phyloP scores from a whole-genome alignment of 2,113 vertebrate species.

The Hyperoodon ampullatus region DNA sequence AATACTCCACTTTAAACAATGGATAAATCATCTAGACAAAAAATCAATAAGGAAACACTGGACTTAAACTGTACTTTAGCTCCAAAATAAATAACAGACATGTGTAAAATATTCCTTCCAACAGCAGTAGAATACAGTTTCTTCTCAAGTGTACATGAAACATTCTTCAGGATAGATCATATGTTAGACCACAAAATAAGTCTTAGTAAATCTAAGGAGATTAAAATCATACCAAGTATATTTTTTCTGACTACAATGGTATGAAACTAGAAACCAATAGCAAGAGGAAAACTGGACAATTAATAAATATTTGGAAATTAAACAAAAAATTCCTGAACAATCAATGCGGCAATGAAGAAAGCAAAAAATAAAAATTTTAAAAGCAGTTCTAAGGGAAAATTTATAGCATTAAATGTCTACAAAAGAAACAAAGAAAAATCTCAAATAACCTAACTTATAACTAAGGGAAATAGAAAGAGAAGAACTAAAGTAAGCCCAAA shows the following conservation, averaged over 20 bases:
- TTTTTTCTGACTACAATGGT: neutral
- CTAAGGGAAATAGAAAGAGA: neutral
- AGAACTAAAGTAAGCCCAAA: neutral
- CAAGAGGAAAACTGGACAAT: neutral
- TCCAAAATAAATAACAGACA: neutral
- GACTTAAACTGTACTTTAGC: neutral
- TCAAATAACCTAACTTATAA: neutral
- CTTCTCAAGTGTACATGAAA: neutral
- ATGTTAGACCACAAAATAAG: neutral
- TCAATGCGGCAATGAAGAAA: neutral
- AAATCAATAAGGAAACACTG: neutral
- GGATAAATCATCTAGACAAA: neutral
- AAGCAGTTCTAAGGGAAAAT: neutral
- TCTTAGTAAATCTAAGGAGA: neutral
- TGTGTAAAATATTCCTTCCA: neutral
- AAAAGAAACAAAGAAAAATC: neutral
- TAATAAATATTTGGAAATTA: neutral
- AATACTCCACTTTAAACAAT: neutral
- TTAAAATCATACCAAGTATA: neutral
- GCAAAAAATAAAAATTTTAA: neutral
- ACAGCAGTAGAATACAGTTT: neutral
- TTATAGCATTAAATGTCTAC: neutral
- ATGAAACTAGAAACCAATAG: neutral
- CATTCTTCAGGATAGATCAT: neutral
- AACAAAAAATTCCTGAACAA: neutral